These are phyloP conservation scores for Cynopterus sphinx DNA, from an alignment of 2,797 vertebrate species.

Conservation along the genomic window DNA sequence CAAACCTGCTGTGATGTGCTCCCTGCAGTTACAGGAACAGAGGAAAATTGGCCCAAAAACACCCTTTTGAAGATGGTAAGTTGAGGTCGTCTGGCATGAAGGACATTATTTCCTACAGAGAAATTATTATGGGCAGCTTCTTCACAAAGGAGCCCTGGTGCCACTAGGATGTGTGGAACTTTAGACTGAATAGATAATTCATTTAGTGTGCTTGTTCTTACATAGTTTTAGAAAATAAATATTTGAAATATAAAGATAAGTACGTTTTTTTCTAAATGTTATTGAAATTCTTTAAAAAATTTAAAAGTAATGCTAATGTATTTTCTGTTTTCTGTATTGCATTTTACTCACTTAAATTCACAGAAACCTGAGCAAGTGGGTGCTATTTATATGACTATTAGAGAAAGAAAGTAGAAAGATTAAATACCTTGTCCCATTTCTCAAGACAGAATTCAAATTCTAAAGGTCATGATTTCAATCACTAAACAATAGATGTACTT, in stretches of 20 bases:
- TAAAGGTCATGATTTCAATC: background rate
- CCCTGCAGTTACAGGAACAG: background rate
- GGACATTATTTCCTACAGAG: background rate
- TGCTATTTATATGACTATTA: background rate
- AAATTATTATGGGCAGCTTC: background rate
- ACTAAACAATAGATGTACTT: background rate
- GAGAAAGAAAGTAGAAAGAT: background rate
- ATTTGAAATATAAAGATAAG: background rate
- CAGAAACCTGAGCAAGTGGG: background rate
- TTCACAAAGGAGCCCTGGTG: background rate
- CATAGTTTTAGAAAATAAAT: background rate
- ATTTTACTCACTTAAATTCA: background rate
- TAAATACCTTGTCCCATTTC: background rate
- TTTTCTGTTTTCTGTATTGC: background rate
- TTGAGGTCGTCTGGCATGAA: background rate
- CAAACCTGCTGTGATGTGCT: constrained; percentile 18
- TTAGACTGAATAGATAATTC: background rate
- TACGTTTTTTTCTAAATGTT: background rate
- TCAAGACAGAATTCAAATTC: background rate
- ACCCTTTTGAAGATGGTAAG: background rate
- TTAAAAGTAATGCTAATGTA: background rate
- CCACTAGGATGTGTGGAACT: background rate
- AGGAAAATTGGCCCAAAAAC: background rate
- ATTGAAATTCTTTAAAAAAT: background rate
- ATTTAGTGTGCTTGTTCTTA: background rate